Evolutionary conservation across 2,113 vertebrate species (phyloP).

Genomic region (Silurus glanis): DNA sequence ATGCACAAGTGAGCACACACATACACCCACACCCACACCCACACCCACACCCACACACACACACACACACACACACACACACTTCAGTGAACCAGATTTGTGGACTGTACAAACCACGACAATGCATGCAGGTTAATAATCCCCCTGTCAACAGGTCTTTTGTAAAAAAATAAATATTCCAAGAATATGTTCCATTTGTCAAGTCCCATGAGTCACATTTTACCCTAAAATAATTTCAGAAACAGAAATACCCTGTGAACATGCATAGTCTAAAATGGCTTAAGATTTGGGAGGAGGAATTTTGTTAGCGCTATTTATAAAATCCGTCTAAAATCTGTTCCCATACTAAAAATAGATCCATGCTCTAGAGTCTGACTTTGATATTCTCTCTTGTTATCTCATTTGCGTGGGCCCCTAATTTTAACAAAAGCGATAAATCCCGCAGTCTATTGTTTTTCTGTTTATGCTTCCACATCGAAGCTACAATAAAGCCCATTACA

Average conservation of each 20-base stretch:
- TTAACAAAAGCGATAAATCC: background rate
- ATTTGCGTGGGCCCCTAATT: background rate
- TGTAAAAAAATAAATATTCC: slow-evolving; percentile 1
- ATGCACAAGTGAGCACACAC: background rate
- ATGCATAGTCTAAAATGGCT: slow-evolving; percentile 7
- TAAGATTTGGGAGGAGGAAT: background rate
- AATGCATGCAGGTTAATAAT: background rate
- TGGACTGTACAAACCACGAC: background rate
- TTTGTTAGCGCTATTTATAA: slow-evolving; percentile 12
- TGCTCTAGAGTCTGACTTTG: slow-evolving; percentile 1
- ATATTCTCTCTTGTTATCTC: no score
- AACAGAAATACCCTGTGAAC: background rate
- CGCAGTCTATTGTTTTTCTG: background rate
- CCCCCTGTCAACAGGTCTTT: background rate
- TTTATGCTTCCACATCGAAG: background rate
- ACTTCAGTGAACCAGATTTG: background rate
- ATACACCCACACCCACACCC: background rate
- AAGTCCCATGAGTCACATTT: slow-evolving; percentile 23
- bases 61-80: background rate
- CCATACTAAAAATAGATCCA: slow-evolving; percentile 34
- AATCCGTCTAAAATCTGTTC: slow-evolving; percentile 26
- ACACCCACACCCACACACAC: background rate
- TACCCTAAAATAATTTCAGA: slow-evolving; percentile 31
- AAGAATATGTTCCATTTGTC: slow-evolving; percentile 26
- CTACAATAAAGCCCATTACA: background rate